Evolutionary conservation across 35 echinoderm and acorn worm species (phyloP).

Genomic region (Patiria miniata): DNA sequence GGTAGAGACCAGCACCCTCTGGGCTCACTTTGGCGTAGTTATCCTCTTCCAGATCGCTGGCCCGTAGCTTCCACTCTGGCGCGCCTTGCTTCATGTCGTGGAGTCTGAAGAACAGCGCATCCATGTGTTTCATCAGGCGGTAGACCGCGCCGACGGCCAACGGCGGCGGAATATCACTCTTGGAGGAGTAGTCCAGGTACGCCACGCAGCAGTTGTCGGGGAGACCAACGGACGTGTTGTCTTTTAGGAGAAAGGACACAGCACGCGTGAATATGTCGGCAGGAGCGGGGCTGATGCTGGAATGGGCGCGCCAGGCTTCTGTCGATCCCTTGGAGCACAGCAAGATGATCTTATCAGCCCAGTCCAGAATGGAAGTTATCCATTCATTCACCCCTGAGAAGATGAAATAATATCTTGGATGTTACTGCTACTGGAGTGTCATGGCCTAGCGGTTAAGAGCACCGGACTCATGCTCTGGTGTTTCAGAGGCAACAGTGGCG

Average conservation of each 20-base stretch:
- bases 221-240: too few species aligned
- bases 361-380: neutral
- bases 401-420: neutral
- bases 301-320: neutral
- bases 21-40: neutral
- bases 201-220: conserved; percentile 17
- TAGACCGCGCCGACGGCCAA: neutral
- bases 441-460: too few species aligned
- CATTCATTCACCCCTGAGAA: neutral
- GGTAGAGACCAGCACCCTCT: neutral
- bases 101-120: conserved; percentile 32
- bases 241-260: neutral
- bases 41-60: neutral
- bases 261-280: neutral
- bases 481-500: too few species aligned
- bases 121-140: conserved; percentile 46
- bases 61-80: neutral
- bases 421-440: too few species aligned
- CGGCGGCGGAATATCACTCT: neutral
- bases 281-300: neutral
- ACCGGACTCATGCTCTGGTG: too few species aligned
- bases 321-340: neutral
- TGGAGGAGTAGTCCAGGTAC: conserved; percentile 14
- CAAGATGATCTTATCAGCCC: conserved; percentile 35
- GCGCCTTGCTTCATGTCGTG: conserved; percentile 23